phyloP scores from a whole-genome alignment of 2,113 vertebrate genomes.

The Serinus canaria region DNA sequence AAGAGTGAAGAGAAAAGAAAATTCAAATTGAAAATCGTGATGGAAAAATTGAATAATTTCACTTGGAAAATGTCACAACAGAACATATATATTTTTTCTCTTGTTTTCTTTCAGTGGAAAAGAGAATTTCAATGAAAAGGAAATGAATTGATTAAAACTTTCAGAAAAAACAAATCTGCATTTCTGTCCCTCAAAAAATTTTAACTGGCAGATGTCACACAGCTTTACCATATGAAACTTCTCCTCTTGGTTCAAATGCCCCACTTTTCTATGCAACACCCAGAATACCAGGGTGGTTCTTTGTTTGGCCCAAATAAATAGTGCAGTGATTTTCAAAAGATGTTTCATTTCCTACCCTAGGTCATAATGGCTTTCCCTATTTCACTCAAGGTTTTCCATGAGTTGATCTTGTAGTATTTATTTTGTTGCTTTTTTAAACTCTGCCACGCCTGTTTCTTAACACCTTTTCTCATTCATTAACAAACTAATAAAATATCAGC shows the following conservation, averaged over 20 bases:
- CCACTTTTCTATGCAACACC: not conserved
- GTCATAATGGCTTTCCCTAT: not conserved
- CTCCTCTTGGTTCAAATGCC: not conserved
- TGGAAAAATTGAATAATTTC: not conserved
- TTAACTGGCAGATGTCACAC: not conserved
- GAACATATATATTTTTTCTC: not conserved
- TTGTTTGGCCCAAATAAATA: not conserved
- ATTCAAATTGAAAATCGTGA: not conserved
- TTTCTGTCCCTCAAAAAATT: not conserved
- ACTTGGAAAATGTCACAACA: not conserved
- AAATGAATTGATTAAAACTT: not conserved
- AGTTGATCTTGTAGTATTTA: not conserved
- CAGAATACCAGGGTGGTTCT: not conserved
- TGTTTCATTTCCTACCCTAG: not conserved
- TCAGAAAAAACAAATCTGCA: not conserved
- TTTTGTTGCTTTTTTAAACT: not conserved
- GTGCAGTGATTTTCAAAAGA: not conserved
- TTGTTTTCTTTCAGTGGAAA: not conserved
- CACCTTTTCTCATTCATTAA: not conserved
- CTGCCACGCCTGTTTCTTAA: not conserved
- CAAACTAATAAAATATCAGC: not conserved
- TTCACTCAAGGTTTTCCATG: not conserved
- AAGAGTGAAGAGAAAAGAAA: not conserved
- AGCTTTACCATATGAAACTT: not conserved
- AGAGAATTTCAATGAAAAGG: not conserved